These are phyloP conservation scores for Lumbricus terrestris DNA, from an alignment of 2,888 invertebrate genomes.

Conservation along the genomic window DNA sequence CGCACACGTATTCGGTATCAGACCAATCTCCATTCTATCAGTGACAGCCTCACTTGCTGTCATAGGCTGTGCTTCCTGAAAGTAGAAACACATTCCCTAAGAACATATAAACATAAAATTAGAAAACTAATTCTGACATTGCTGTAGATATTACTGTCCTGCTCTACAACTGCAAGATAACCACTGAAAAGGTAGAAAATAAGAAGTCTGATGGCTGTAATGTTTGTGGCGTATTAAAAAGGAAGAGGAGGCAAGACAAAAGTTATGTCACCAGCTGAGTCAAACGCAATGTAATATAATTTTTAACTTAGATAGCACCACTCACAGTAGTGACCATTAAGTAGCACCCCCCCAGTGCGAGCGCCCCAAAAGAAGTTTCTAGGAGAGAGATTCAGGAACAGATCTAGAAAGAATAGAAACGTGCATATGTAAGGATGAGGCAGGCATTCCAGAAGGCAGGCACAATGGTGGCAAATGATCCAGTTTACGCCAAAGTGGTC, in stretches of 20 bases:
- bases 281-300: too few species aligned
- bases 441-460: too few species aligned
- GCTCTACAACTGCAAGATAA: background rate
- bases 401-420: too few species aligned
- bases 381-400: too few species aligned
- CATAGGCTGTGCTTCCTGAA: background rate
- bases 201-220: background rate
- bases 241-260: background rate
- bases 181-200: background rate
- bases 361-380: too few species aligned
- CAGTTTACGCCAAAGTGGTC: too few species aligned
- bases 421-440: too few species aligned
- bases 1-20: background rate
- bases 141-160: background rate
- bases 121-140: background rate
- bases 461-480: too few species aligned
- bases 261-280: too few species aligned
- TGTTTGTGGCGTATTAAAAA: background rate
- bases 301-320: too few species aligned
- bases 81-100: background rate
- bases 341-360: too few species aligned
- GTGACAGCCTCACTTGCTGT: background rate
- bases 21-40: background rate
- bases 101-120: background rate
- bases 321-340: too few species aligned